phyloP scores from a whole-genome alignment of 1,140 invertebrate genomes.

The Whitmania pigra region DNA sequence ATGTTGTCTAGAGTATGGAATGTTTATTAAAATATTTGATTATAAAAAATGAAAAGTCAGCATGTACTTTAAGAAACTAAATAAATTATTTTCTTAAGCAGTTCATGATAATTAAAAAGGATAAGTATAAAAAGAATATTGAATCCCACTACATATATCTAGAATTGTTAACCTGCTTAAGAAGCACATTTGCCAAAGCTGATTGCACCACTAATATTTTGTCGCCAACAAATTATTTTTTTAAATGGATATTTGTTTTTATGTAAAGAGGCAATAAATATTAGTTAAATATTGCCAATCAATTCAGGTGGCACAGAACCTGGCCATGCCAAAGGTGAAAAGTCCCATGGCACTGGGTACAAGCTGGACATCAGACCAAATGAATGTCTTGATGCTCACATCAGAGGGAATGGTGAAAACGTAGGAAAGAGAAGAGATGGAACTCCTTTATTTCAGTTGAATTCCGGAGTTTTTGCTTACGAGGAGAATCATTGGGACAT shows the following conservation, averaged over 20 bases:
- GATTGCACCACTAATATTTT: too few species aligned
- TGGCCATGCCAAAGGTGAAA: neutral
- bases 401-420: neutral
- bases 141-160: neutral
- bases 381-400: neutral
- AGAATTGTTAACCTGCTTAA: neutral
- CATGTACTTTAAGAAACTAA: neutral
- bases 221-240: too few species aligned
- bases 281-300: neutral
- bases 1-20: too few species aligned
- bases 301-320: constrained; percentile 2
- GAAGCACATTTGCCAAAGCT: too few species aligned
- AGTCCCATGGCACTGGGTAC: neutral
- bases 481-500: too few species aligned
- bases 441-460: too few species aligned
- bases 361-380: constrained; percentile 4
- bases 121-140: neutral
- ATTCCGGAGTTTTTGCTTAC: too few species aligned
- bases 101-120: too few species aligned
- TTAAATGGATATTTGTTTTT: too few species aligned
- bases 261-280: too few species aligned
- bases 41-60: too few species aligned
- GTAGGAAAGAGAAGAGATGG: neutral
- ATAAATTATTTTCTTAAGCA: neutral
- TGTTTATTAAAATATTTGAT: neutral